phyloP scores from a whole-genome alignment of 2,888 invertebrate genomes.

The Chrysomela aeneicollis region DNA sequence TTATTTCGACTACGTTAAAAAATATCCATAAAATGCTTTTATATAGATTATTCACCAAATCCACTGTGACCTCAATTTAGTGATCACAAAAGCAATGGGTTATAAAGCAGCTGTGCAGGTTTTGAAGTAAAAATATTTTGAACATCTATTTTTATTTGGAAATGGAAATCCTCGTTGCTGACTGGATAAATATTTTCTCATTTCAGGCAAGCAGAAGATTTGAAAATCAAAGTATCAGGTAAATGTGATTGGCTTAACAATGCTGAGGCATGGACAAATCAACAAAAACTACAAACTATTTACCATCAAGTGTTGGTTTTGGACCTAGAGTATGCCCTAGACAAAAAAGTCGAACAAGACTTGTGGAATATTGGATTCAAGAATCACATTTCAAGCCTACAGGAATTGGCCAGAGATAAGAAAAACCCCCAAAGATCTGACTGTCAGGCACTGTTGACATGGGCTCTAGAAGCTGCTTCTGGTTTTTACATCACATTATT shows the following conservation, averaged over 20 bases:
- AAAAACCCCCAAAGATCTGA: constrained; percentile 81
- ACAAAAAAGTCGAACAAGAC: constrained; percentile 89
- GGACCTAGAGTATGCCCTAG: constrained; percentile 86
- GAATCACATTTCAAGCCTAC: constrained; percentile 82
- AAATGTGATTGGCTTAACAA: constrained; percentile 63
- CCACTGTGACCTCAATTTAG: background rate
- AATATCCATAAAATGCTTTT: background rate
- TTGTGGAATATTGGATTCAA: constrained; percentile 90
- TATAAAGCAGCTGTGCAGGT: constrained; percentile 79
- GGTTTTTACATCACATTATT: constrained; percentile 85
- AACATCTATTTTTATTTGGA: too few species aligned
- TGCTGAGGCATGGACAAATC: constrained; percentile 59
- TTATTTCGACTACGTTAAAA: background rate
- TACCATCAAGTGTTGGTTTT: constrained; percentile 79
- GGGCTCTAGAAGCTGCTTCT: constrained; percentile 84
- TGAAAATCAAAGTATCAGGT: constrained; percentile 73
- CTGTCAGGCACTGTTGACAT: constrained; percentile 78
- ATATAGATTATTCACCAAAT: background rate
- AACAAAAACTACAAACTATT: constrained; percentile 65
- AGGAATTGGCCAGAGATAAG: constrained; percentile 79
- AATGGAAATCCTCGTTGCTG: too few species aligned
- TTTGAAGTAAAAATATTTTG: constrained; percentile 67
- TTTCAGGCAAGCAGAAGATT: constrained; percentile 75
- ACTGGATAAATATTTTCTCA: constrained; percentile 8
- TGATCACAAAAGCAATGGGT: constrained; percentile 65